Percentiles rank a stretch among this genome's conserved stretches.
Conservation (phyloP, 2,797 vertebrate species). For the Scleropages formosus region DNA sequence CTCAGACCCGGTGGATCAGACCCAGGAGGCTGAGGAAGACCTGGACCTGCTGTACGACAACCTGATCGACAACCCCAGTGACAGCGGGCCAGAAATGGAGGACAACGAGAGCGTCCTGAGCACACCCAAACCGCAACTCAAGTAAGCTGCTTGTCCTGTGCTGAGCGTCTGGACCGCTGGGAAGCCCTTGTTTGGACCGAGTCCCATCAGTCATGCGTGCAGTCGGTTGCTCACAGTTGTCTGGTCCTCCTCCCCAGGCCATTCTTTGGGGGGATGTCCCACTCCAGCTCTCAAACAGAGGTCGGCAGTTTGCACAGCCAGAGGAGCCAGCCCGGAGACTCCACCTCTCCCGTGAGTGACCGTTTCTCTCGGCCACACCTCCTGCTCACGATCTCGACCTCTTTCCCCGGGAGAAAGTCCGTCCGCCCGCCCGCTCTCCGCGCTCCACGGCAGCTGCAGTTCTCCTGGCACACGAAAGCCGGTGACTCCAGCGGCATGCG, state of each 20-base stretch:
- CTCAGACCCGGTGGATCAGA: slow-evolving; percentile 76
- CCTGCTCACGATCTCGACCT: not conserved
- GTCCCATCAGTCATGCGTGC: too few species aligned
- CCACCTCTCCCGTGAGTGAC: slow-evolving; percentile 66
- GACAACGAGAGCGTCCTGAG: slow-evolving; percentile 76
- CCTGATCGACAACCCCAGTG: slow-evolving; percentile 76
- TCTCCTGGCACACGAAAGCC: too few species aligned
- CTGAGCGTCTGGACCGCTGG: not conserved
- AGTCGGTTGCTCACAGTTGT: too few species aligned
- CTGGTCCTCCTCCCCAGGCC: slow-evolving; percentile 57
- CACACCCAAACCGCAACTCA: slow-evolving; percentile 78
- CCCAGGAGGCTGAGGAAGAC: slow-evolving; percentile 78
- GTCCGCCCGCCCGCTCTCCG: not conserved
- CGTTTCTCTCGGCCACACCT: not conserved
- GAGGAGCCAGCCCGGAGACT: slow-evolving; percentile 64
- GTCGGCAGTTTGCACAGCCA: slow-evolving; percentile 73
- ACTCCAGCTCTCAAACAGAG: slow-evolving; percentile 78
- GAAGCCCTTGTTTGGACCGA: slow-evolving; percentile 42
- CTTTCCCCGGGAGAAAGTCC: not conserved
- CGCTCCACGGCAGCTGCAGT: too few species aligned
- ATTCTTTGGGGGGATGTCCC: slow-evolving; percentile 77
- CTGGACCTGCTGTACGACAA: slow-evolving; percentile 76
- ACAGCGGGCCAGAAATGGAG: slow-evolving; percentile 78
- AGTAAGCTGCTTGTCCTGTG: slow-evolving; percentile 49
- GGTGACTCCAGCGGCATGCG: too few species aligned